Conservation (phyloP, 2,797 vertebrate genomes). For the Perodicticus potto region DNA sequence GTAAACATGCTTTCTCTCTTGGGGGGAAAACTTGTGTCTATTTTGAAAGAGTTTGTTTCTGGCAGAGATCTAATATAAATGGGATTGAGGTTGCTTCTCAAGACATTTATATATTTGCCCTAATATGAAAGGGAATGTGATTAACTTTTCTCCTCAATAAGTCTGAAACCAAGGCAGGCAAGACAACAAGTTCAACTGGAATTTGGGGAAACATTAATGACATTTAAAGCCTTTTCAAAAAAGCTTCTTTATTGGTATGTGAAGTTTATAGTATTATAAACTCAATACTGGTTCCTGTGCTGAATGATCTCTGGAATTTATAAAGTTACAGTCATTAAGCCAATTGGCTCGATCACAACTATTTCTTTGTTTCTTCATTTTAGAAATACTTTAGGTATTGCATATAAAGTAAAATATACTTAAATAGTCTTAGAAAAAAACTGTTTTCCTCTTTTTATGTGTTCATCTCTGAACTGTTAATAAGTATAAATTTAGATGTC, state of each 20-base stretch:
- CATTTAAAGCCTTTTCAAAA: constrained; percentile 69
- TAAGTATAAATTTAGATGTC: not conserved
- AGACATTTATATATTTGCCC: constrained; percentile 60
- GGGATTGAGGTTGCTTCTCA: constrained; percentile 23
- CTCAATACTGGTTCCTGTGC: constrained; percentile 41
- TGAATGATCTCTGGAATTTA: not conserved
- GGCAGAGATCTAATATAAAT: constrained; percentile 42
- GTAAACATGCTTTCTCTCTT: constrained; percentile 1
- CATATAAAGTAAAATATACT: constrained; percentile 20
- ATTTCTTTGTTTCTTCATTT: not conserved
- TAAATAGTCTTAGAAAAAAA: not conserved
- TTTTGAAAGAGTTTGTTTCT: constrained; percentile 66
- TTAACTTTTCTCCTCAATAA: constrained; percentile 58
- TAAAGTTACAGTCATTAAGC: not conserved
- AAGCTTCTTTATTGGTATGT: constrained; percentile 48
- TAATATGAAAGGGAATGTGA: constrained; percentile 63
- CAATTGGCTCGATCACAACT: not conserved
- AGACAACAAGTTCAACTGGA: constrained; percentile 45
- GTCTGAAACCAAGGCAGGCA: constrained; percentile 57
- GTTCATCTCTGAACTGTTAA: constrained; percentile 29
- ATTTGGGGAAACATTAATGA: constrained; percentile 60
- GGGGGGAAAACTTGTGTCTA: constrained; percentile 30
- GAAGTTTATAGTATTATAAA: constrained; percentile 60
- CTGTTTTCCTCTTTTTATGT: not conserved
- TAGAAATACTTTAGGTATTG: not conserved